Evolutionary conservation across 2,113 vertebrate species (phyloP), one percentile per base, ranked within the genome.

Genomic region (Prietella phreatophila): DNA sequence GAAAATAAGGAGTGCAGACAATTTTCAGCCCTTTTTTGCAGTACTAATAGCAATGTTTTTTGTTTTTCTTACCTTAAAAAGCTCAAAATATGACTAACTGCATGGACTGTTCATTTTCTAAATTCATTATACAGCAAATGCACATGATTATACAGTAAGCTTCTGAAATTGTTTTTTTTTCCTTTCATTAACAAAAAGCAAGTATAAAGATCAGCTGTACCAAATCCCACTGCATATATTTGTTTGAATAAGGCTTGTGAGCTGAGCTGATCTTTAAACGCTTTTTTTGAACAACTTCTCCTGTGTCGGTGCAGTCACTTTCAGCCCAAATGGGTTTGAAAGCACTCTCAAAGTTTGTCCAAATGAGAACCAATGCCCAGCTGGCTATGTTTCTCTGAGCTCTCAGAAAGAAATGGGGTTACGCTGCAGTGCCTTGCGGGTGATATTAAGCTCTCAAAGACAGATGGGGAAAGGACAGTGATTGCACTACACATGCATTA

Each of bases 371-470:
- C 56, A 2, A 86, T 1, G 56, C 22, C 50, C 15, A 5, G 78
- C 6, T 5, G 20, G 50, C 78, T 53, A 53, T 82, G 50, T 71
- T 4, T 75, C 56, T n/a, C 17, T 13, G 14, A 60, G 67, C 79
- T 42, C 39, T 36, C 30, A 83, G 36, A 47, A 83, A 27, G n/a
- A 47, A 78, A 83, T n/a, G 19, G 76, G 30, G 79, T 25, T 82
- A 63, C 42, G 33, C 19, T 56, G n/a, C 36, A 79, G 39, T 82
- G 82, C 75, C 75, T 75, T 87, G 61, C 50, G 85, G 60, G 83
- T 82, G 79, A 83, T 80, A 85, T 85, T 85, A 87, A 53, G 75
- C 87, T 50, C 36, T 36, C n/a, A 47, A 71, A 89, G 69, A 86
- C 88, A 86, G 71, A 86, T 53, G 65, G 79, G 55, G 17, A 55